Conservation (phyloP, 2,113 vertebrate species). For the Cygnus buccinator region DNA sequence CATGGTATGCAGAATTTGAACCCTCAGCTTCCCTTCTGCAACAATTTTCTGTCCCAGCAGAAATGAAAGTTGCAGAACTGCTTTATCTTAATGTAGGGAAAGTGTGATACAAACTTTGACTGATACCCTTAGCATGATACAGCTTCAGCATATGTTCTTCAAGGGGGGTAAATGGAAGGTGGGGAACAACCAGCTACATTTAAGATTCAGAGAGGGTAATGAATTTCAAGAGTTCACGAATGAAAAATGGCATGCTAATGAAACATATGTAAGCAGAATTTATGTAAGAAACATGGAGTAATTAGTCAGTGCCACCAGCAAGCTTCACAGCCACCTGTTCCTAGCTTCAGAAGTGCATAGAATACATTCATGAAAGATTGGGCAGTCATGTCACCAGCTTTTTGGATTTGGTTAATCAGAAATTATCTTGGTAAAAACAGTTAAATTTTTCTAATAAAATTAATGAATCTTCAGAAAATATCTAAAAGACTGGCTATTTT, state of each 20-base stretch:
- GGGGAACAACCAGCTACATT: background rate
- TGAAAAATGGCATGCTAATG: background rate
- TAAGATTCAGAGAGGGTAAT: background rate
- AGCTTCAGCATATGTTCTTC: background rate
- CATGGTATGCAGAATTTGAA: background rate
- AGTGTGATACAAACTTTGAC: background rate
- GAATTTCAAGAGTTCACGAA: background rate
- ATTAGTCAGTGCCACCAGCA: background rate
- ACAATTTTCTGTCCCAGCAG: background rate
- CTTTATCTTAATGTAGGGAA: background rate
- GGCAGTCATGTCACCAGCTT: background rate
- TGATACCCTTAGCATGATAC: background rate
- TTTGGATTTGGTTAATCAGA: background rate
- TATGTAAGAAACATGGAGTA: background rate
- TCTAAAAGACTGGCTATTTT: background rate
- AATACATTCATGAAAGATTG: background rate
- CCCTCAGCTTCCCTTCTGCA: accelerated
- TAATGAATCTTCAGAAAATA: background rate
- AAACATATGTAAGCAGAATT: background rate
- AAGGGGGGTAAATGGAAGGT: background rate
- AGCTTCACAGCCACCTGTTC: background rate
- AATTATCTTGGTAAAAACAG: background rate
- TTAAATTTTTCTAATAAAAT: background rate
- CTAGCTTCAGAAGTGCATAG: background rate
- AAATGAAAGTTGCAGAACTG: background rate